A percentile compares a stretch with the other conserved stretches of the same genome.
phyloP scores from a whole-genome alignment of 2,113 vertebrate species.

The Amblyornis subalaris region DNA sequence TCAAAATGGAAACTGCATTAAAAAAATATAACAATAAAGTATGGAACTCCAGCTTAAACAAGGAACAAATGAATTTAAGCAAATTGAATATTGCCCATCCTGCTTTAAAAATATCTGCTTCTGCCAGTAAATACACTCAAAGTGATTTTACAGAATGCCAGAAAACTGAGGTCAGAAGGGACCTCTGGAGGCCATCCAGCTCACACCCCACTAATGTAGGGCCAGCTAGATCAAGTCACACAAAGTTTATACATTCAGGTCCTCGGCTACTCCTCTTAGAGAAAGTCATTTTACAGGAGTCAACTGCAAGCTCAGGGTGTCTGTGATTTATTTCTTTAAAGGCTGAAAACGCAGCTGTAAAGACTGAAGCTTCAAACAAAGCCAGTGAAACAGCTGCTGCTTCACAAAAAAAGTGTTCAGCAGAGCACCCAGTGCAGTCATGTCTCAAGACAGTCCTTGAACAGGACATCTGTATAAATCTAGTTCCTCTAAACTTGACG shows the following conservation, averaged over 20 bases:
- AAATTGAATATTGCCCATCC: neutral
- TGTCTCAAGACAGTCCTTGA: neutral
- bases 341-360: neutral
- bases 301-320: neutral
- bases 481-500: neutral
- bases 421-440: rapidly evolving
- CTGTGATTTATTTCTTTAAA: neutral
- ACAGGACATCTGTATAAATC: neutral
- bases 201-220: neutral
- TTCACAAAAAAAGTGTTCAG: neutral
- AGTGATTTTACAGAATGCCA: neutral
- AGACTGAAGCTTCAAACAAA: neutral
- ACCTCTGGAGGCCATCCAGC: neutral
- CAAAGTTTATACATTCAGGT: neutral
- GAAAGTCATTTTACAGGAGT: neutral
- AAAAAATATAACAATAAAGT: rapidly evolving
- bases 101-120: neutral
- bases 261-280: neutral
- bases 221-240: neutral
- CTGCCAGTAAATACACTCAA: neutral
- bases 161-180: neutral
- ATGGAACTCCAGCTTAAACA: neutral
- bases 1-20: neutral
- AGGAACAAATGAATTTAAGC: neutral
- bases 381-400: rapidly evolving